Conservation (phyloP, 2,797 vertebrate species). For the Enteromius fasciolatus region DNA sequence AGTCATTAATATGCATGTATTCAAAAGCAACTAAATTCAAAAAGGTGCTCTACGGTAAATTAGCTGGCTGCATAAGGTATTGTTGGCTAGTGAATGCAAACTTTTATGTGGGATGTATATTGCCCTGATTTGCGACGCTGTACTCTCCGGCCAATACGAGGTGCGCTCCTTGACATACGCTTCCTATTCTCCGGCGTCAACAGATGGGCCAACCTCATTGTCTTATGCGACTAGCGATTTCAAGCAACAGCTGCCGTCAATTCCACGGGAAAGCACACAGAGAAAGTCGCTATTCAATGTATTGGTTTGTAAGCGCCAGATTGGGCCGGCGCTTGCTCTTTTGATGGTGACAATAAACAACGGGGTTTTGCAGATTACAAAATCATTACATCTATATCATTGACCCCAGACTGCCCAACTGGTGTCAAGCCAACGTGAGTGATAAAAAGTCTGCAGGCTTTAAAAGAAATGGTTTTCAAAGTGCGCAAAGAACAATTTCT, state of each 20-base stretch:
- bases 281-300: constrained; percentile 70
- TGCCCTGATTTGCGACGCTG: constrained; percentile 86
- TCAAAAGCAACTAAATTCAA: constrained; percentile 81
- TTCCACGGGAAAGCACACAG: constrained; percentile 78
- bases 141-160: constrained; percentile 79
- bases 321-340: constrained; percentile 81
- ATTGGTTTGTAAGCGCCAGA: constrained; percentile 73
- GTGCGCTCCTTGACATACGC: constrained; percentile 93
- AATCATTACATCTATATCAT: constrained; percentile 82
- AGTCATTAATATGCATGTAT: constrained; percentile 81
- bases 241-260: constrained; percentile 93
- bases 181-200: constrained; percentile 88
- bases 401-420: constrained; percentile 72
- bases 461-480: not conserved
- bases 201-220: constrained; percentile 92
- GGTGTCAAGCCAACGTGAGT: constrained; percentile 66
- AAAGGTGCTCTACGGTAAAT: constrained; percentile 82
- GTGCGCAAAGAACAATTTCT: not conserved
- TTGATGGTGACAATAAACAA: constrained; percentile 79
- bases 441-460: constrained; percentile 3
- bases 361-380: constrained; percentile 77
- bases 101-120: constrained; percentile 93
- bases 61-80: constrained; percentile 85
- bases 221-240: constrained; percentile 87
- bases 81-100: constrained; percentile 87